phyloP scores from a whole-genome alignment of 2,797 vertebrate species.

The Ambastaia sidthimunki region DNA sequence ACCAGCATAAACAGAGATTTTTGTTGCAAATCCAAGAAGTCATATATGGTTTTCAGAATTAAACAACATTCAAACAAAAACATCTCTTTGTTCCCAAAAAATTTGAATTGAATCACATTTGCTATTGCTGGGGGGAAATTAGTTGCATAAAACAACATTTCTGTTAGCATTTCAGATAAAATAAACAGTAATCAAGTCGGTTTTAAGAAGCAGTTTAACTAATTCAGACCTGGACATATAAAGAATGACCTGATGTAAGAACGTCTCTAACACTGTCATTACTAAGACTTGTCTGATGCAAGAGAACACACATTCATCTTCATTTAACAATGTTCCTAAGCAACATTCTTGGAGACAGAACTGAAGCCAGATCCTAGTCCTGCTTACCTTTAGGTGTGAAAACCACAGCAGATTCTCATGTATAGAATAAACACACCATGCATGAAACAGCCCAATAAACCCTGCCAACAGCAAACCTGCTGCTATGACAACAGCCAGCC shows the following conservation, averaged over 20 bases:
- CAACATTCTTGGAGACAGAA: conserved; percentile 25
- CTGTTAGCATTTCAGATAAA: neutral
- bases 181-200: neutral
- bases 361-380: neutral
- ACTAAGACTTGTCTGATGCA: neutral
- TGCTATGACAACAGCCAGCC: conserved; percentile 69
- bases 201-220: neutral
- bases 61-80: no score
- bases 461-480: conserved; percentile 68
- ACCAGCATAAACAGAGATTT: conserved; percentile 31
- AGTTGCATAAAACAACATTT: neutral
- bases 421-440: conserved; percentile 72
- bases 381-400: conserved; percentile 75
- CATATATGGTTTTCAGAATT: no score
- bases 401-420: conserved; percentile 79
- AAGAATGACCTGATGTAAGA: neutral
- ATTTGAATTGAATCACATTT: neutral
- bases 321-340: conserved; percentile 1
- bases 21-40: conserved; percentile 7
- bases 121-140: neutral
- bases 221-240: no score
- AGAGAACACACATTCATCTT: neutral
- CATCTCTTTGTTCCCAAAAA: neutral
- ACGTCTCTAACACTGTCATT: no score
- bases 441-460: conserved; percentile 64